Evolutionary conservation across 1,140 invertebrate species (phyloP), one percentile per base, ranked within the genome.

Genomic region (Drosophila watanabei): DNA sequence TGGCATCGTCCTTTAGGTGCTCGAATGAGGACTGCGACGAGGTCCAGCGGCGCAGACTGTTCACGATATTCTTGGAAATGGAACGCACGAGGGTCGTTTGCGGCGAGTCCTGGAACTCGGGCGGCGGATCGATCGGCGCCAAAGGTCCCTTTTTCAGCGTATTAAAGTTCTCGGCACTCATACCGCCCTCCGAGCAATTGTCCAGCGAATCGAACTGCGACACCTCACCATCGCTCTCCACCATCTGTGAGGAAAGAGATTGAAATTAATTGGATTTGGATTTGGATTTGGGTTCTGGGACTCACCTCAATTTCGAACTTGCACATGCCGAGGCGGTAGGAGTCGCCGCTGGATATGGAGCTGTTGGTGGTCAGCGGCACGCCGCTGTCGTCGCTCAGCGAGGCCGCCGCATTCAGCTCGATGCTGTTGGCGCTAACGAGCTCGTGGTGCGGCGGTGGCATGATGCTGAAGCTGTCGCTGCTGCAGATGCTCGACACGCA

Each of bases 151-250:
- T 97, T 83, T 97, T 97, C 61, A 97, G 93, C 9, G 96, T 97
- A 87, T 97, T 97, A 87, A 97, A 97, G 90, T 97, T 96, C 92
- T 97, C 96, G 32, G 95, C 95, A 80, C 96, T 96, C 94, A 97
- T 96, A 2, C 95, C 94, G 35, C 94, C 94, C 80, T 95, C 95
- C 7, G 95, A 95, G 90, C 95, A 95, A 62, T 94, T 94, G 93
- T 95, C 95, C 76, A 96, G 94, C 24, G 95, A 96, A 91, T 96
- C 95, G 79, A 94, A 93, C 91, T 95, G 95, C 7, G 95, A 95
- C 28, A 96, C 95, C 76, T 96, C 95, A 83, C 95, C 95, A 79
- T 96, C 95, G 82, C 95, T 96, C 82, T 96, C 95, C 90, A 95
- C 94, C 92, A 95, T 94, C 95, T 95, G 61, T 79, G 76, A 92